Evolutionary conservation across 2,888 invertebrate genomes (phyloP), one percentile per base, ranked within the genome.

Genomic region (Cantharis nigra): DNA sequence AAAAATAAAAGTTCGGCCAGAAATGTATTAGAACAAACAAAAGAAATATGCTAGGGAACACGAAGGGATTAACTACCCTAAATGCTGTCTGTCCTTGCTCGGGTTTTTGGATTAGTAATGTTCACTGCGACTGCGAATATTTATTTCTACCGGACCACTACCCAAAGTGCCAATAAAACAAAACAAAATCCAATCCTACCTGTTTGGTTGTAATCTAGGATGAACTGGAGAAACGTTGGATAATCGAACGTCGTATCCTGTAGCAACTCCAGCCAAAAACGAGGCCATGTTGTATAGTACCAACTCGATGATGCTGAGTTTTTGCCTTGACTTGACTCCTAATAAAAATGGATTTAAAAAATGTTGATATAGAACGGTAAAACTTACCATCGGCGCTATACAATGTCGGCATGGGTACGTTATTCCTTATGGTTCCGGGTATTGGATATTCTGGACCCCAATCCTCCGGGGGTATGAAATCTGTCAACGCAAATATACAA

Each of bases 271-370:
- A 3, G 97, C 97, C 85, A 98, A 89, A 89, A 98, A 91, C 72
- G 97, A 95, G 73, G 97, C 97, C 91, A 98, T 96, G 88, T 97
- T 97, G 90, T 96, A 97, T 80, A 98, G 90, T 82, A 94, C 95
- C 90, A 92, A 90, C 89, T 94, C 94, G 83, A 94, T 92, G 87
- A 94, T 92, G 86, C 93, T 92, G 82, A 93, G 91, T 88, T 94
- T 94, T 69, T 77, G 79, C 70, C 76, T 79, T 26, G 74, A 77
- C 75, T 76, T 77, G 18, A 74, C 76, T 23, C 78, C 80, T 79
- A 63, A 28, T 63, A 62, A 64, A 70, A 72, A 28, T 70, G 69
- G 64, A 63, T 67, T 65, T n/a, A 18, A 67, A 65, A 69, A 26
- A 9, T 7, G 23, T 26, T 9, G 9, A 26, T 49, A 14, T 1